Evolutionary conservation across 2,113 vertebrate species (phyloP), one percentile per base, ranked within the genome.

Genomic region (Rhodinocichla rosea): DNA sequence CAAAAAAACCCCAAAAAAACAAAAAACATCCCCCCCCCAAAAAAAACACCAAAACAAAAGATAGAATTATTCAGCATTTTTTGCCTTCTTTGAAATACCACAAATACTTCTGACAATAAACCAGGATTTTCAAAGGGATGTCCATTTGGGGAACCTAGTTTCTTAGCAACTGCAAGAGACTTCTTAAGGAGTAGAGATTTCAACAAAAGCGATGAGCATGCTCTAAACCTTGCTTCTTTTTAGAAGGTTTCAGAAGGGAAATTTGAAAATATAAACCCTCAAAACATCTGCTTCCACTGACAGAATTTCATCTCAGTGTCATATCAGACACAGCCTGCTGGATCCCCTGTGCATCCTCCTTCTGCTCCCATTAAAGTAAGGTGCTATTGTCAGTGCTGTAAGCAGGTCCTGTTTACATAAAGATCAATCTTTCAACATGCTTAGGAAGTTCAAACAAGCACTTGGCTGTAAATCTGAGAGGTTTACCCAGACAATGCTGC

Each of bases 91-190:
- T 69, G 81, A 91, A 92, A 89, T 84, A 62, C 55, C 40, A 68
- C 37, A 84, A 71, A 65, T 44, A 33, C 26, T 73, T 75, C 81
- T 79, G 57, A 68, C 50, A 89, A 82, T 37, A 91, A 73, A 71
- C 15, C 18, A 71, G 49, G 55, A 85, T 82, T 91, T 96, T 96
- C 49, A 82, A 94, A 87, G 49, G 44, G 62, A 68, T 75, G 69
- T 62, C 92, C 92, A 79, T 92, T 84, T 91, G 73, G 52, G 39
- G 60, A 92, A 89, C 47, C 47, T 35, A 78, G 77, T 87, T 89
- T 87, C 92, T 95, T 92, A 92, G 84, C 94, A 94, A 95, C 91
- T 89, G 62, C 23, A 83, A 60, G 9, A 91, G 13, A 71, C 57
- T 37, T 60, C 77, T 89, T 69, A 89, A 84, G 30, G 60, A 87